Percentiles rank a stretch among this genome's conserved stretches.
Conservation (phyloP, 2,888 invertebrate genomes). For the Lysandra bellargus region DNA sequence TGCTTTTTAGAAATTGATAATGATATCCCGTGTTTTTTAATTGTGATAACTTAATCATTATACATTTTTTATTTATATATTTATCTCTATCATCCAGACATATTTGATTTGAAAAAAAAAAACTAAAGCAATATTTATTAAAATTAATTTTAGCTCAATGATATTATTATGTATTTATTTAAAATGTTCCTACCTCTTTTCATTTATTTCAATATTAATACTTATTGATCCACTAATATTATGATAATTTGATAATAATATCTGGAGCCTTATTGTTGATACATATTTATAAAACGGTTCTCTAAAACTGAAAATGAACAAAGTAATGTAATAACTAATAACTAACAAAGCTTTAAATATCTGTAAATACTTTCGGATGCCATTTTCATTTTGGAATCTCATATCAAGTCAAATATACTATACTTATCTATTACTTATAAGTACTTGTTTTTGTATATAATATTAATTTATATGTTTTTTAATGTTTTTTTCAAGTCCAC, state of each 20-base stretch:
- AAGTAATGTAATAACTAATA: not conserved
- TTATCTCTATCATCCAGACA: not conserved
- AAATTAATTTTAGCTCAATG: not conserved
- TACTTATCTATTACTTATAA: not conserved
- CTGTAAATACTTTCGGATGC: constrained; percentile 68
- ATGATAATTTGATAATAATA: not conserved
- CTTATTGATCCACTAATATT: not conserved
- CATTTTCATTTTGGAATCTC: constrained; percentile 50
- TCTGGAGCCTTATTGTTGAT: not conserved
- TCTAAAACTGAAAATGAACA: not conserved
- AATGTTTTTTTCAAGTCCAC: not conserved
- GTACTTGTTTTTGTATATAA: not conserved
- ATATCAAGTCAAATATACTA: constrained; percentile 18
- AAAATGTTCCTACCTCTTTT: not conserved
- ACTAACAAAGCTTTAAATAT: constrained; percentile 38
- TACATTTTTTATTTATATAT: not conserved
- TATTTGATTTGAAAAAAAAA: not conserved
- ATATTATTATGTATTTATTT: not conserved
- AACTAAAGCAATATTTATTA: not conserved
- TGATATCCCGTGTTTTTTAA: not conserved
- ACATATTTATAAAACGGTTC: not conserved
- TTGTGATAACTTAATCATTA: not conserved
- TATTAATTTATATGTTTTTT: not conserved
- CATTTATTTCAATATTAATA: not conserved
- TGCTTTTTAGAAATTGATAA: too few species aligned